Percentiles rank a stretch among this genome's conserved stretches.
Conservation (phyloP, 2,888 invertebrate genomes). For the Agrotis puta region DNA sequence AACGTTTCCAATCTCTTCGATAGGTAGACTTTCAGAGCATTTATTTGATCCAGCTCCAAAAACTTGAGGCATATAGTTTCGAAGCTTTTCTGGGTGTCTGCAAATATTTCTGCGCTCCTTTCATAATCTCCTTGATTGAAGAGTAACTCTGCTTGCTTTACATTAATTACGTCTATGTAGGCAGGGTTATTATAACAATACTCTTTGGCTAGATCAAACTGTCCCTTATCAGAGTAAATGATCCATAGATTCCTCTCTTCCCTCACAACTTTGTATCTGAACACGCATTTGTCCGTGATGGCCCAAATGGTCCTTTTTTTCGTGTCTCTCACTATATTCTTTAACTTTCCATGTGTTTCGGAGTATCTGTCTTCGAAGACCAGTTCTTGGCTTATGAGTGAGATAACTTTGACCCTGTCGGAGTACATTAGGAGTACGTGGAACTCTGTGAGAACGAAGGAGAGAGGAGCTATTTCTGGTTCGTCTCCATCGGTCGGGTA, state of each 20-base stretch:
- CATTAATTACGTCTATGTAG: slow-evolving; percentile 95
- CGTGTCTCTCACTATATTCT: slow-evolving; percentile 95
- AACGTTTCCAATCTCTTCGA: slow-evolving; percentile 95
- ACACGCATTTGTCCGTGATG: slow-evolving; percentile 95
- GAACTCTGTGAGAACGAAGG: slow-evolving; percentile 97
- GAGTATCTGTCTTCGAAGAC: slow-evolving; percentile 96
- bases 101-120: slow-evolving; percentile 96
- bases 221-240: slow-evolving; percentile 96
- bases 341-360: slow-evolving; percentile 94
- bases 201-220: slow-evolving; percentile 96
- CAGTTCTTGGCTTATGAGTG: slow-evolving; percentile 95
- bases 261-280: slow-evolving; percentile 95
- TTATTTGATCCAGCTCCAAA: slow-evolving; percentile 94
- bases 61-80: slow-evolving; percentile 98
- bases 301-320: slow-evolving; percentile 96
- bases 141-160: slow-evolving; percentile 96
- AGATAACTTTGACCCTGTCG: slow-evolving; percentile 96
- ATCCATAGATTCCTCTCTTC: slow-evolving; percentile 97
- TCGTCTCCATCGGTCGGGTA: slow-evolving; percentile 83
- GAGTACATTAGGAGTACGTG: slow-evolving; percentile 96
- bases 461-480: slow-evolving; percentile 91
- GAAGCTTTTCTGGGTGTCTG: slow-evolving; percentile 97
- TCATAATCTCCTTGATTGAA: slow-evolving; percentile 95
- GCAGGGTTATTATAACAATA: slow-evolving; percentile 96
- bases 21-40: slow-evolving; percentile 97